Evolutionary conservation across 2,113 vertebrate genomes (phyloP).

Genomic region (Micronycteris hirsuta): DNA sequence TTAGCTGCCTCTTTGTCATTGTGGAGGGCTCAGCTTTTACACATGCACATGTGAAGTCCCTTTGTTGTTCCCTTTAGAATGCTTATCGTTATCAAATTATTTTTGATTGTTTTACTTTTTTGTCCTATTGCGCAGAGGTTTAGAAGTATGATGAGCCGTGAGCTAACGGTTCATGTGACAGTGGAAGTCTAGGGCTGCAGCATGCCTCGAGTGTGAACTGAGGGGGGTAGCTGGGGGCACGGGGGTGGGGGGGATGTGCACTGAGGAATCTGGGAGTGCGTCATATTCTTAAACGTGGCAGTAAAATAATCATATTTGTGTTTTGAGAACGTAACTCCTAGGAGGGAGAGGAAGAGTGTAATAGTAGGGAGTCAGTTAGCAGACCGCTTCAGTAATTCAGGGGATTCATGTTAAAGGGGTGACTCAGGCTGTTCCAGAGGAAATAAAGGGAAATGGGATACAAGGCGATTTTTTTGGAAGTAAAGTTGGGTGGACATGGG

Average conservation of each 20-base stretch:
- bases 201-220: neutral
- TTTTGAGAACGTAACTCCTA: neutral
- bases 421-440: neutral
- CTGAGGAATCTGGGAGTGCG: neutral
- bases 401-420: neutral
- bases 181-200: neutral
- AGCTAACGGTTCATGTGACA: neutral
- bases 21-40: neutral
- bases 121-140: neutral
- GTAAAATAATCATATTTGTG: neutral
- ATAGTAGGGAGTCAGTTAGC: neutral
- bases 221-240: fast-evolving
- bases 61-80: neutral
- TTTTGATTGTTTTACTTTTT: neutral
- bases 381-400: neutral
- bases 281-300: neutral
- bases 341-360: neutral
- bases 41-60: neutral
- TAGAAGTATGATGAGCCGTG: neutral
- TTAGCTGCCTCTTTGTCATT: neutral
- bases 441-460: neutral
- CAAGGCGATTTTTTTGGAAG: neutral
- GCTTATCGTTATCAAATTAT: neutral
- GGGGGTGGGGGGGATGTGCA: neutral
- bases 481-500: neutral